Conservation (phyloP, 2,888 invertebrate genomes). For the Agrotis clavis region DNA sequence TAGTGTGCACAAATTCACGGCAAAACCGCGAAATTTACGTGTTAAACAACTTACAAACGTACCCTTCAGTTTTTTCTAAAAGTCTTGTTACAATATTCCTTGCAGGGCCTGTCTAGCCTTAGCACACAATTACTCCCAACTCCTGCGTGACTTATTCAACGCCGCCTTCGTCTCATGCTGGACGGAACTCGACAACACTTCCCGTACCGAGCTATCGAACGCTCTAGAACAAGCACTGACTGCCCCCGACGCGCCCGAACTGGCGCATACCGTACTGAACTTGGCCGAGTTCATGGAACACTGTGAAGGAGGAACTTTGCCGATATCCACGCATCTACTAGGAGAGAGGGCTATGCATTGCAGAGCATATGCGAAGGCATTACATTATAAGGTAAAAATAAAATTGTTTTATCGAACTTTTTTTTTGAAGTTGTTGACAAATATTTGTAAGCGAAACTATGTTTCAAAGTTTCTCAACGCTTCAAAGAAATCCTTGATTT, state of each 20-base stretch:
- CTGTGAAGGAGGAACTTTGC: constrained; percentile 98
- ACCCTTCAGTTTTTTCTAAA: too few relatives aligned
- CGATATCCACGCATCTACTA: constrained; percentile 96
- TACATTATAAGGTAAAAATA: constrained; percentile 90
- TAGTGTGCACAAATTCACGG: too few relatives aligned
- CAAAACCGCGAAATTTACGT: too few relatives aligned
- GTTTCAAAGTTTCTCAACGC: not conserved
- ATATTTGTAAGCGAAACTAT: too few relatives aligned
- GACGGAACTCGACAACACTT: constrained; percentile 96
- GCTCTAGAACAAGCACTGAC: constrained; percentile 97
- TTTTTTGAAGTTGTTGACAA: too few relatives aligned
- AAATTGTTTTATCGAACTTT: not conserved
- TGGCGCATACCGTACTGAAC: constrained; percentile 98
- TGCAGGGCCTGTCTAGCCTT: constrained; percentile 96
- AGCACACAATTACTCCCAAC: constrained; percentile 98
- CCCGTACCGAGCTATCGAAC: constrained; percentile 96
- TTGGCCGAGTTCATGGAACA: constrained; percentile 99
- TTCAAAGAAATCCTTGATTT: not conserved
- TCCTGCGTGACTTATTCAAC: constrained; percentile 99
- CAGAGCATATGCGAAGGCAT: constrained; percentile 93
- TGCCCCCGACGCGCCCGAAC: constrained; percentile 98
- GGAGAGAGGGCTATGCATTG: constrained; percentile 99
- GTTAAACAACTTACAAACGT: too few relatives aligned
- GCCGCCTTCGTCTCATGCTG: constrained; percentile 99
- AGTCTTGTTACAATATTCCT: constrained; percentile 7